Percentiles rank a stretch among this genome's conserved stretches.
Evolutionary conservation across 2,797 vertebrate species (phyloP).

Genomic region (Peromyscus aztecus): DNA sequence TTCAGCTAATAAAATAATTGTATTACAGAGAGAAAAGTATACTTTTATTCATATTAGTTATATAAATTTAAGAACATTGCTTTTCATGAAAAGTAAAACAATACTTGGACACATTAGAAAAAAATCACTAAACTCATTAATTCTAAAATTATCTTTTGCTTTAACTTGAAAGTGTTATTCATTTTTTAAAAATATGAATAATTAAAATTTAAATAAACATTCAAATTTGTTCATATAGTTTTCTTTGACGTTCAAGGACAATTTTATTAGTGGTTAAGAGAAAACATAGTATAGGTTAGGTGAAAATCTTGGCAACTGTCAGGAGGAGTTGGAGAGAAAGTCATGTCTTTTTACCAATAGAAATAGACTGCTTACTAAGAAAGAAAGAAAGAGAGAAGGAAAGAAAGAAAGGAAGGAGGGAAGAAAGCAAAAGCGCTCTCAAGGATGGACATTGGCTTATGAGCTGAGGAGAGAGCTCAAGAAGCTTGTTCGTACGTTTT

Average conservation of each 20-base stretch:
- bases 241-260: not conserved
- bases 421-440: not conserved
- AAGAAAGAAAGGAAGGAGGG: not conserved
- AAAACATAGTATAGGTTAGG: not conserved
- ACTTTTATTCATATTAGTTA: slow-evolving; percentile 59
- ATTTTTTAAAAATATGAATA: not conserved
- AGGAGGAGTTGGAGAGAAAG: not conserved
- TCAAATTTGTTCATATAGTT: not conserved
- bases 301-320: not conserved
- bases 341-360: not conserved
- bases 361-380: not conserved
- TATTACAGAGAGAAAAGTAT: not conserved
- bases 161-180: not conserved
- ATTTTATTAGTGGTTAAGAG: not conserved
- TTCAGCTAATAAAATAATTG: not conserved
- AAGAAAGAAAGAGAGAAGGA: not conserved
- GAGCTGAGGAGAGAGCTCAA: not conserved
- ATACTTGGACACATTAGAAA: not conserved
- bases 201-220: not conserved
- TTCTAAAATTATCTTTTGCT: not conserved
- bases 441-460: not conserved
- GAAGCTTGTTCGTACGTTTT: not conserved
- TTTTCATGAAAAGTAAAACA: slow-evolving; percentile 60
- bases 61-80: slow-evolving; percentile 46
- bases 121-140: not conserved